phyloP scores from a whole-genome alignment of 2,888 invertebrate genomes.

The Tineola bisselliella region DNA sequence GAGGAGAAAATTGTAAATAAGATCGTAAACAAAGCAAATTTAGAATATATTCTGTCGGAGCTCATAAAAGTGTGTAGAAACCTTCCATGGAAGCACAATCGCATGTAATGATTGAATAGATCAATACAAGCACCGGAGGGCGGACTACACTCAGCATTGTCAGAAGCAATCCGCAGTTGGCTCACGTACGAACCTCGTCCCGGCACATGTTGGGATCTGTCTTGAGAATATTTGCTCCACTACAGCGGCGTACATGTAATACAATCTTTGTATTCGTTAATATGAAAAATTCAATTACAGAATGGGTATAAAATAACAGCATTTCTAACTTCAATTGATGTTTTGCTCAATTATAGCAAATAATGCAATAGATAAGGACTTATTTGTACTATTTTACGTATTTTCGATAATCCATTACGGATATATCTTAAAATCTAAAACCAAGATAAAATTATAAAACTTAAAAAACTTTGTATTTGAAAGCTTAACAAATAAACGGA shows the following conservation, averaged over 20 bases:
- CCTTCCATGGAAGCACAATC: constrained; percentile 25
- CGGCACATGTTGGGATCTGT: constrained; percentile 18
- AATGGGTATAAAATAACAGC: neutral
- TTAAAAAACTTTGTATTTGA: too few species aligned
- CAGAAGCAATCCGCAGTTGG: constrained; percentile 25
- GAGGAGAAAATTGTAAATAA: too few species aligned
- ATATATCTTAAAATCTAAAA: too few species aligned
- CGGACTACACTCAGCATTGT: constrained; percentile 7
- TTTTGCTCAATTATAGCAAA: too few species aligned
- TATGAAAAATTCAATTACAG: neutral
- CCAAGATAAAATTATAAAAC: too few species aligned
- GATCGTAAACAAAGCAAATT: neutral
- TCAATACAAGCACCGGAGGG: constrained; percentile 24
- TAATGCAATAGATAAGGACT: too few species aligned
- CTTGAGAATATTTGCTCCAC: constrained; percentile 23
- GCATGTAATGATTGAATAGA: constrained; percentile 37
- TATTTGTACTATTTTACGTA: too few species aligned
- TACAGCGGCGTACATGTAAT: constrained; percentile 25
- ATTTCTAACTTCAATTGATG: too few species aligned
- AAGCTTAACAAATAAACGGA: too few species aligned
- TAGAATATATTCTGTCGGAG: neutral
- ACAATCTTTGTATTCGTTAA: constrained; percentile 12
- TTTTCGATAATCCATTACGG: too few species aligned
- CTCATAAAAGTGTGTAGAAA: neutral
- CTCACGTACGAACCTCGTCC: constrained; percentile 27